Evolutionary conservation across 2,797 vertebrate species (phyloP), one percentile per base, ranked within the genome.

Genomic region (Enteromius thamalakanensis): DNA sequence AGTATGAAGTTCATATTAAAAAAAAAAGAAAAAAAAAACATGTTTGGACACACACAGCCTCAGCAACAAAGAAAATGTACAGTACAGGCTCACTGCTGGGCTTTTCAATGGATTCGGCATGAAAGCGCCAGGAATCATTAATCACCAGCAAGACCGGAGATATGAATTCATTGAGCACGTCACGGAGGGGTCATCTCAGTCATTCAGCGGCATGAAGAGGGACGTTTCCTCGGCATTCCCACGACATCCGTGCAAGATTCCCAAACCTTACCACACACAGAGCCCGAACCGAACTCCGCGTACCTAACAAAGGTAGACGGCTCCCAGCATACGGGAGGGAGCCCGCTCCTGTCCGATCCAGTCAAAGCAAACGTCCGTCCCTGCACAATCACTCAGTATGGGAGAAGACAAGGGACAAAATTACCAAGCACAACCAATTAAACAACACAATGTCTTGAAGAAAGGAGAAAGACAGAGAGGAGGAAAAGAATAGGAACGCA

Each of bases 11-110:
- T 87, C 79, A 87, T 53, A 0, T 1, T 4, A 47, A 14, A 12
- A 2, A n/a, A 23, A 37, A 55, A 65, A 55, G 26, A 47, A 14
- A 12, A 2, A n/a, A 23, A 37, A 55, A 65, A 55, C 82, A 82
- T 86, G 81, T 82, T 72, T 17, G 60, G 80, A 81, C 86, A 67
- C 76, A 88, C 80, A 89, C 88, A 88, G 75, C 42, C 42, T 29
- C 32, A 7, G 55, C 23, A 81, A 69, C 70, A 86, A 83, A 87
- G 45, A 79, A 75, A 72, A 82, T 86, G 86, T 87, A 86, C 75
- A 84, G 64, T 79, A 83, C 75, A 77, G 82, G 49, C 76, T 68
- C 71, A 80, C 70, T 65, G 72, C 85, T 79, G 64, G 53, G 85
- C 81, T 86, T 75, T 83, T 86, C 74, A 86, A 79, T 65, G 68